Conservation (phyloP, 2,888 invertebrate genomes). For the Ormyrus thymus region DNA sequence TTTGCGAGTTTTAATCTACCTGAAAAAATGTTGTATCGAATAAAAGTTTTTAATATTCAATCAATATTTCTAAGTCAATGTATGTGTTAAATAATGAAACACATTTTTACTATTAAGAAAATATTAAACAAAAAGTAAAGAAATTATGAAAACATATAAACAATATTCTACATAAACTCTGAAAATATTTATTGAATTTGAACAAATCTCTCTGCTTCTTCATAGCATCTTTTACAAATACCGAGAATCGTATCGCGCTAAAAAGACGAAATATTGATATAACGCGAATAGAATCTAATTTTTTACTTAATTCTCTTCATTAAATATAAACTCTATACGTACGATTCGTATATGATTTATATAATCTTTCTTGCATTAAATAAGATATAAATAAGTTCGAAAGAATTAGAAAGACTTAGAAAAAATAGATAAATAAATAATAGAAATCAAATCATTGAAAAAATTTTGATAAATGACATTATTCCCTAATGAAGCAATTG, state of each 20-base stretch:
- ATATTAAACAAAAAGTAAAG: conserved; percentile 7
- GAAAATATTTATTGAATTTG: conserved; percentile 40
- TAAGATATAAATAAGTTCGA: conserved; percentile 20
- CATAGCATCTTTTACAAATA: conserved; percentile 26
- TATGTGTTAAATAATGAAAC: conserved; percentile 13
- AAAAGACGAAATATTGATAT: conserved; percentile 21
- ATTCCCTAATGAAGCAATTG: conserved; percentile 8
- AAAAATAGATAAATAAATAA: conserved; percentile 23
- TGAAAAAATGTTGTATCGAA: conserved; percentile 20
- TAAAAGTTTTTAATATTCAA: conserved; percentile 25
- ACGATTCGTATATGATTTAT: conserved; percentile 16
- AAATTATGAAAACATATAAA: conserved; percentile 14
- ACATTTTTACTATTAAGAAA: neutral
- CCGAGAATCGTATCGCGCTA: conserved; percentile 33
- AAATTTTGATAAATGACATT: conserved; percentile 34
- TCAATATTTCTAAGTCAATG: conserved; percentile 16
- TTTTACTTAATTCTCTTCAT: conserved; percentile 28
- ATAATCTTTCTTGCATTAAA: conserved; percentile 15
- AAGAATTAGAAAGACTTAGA: conserved; percentile 16
- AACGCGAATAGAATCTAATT: conserved; percentile 49
- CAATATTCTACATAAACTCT: neutral
- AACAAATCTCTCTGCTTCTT: conserved; percentile 13
- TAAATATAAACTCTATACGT: conserved; percentile 1
- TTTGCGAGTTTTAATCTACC: conserved; percentile 34
- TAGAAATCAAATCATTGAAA: conserved; percentile 33